Conservation (phyloP, 2,888 invertebrate genomes). For the Ochlodes sylvanus region DNA sequence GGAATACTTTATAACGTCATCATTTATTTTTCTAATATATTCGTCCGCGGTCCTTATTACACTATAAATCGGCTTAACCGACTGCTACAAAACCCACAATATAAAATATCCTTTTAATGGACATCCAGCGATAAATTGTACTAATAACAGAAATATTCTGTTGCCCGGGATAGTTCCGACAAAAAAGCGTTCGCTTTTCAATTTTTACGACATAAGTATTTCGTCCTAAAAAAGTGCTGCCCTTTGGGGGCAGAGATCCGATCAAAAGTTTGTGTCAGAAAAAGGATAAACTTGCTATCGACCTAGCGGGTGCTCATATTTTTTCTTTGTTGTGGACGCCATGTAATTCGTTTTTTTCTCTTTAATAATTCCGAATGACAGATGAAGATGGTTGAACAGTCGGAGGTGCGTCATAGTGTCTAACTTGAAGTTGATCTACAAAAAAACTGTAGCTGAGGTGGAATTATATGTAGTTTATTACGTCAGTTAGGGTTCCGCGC, state of each 20-base stretch:
- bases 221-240: conserved; percentile 64
- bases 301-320: conserved; percentile 69
- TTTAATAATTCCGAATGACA: conserved; percentile 77
- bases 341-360: conserved; percentile 55
- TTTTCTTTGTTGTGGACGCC: conserved; percentile 59
- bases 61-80: conserved; percentile 58
- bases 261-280: conserved; percentile 79
- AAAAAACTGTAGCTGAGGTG: conserved; percentile 44
- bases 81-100: conserved; percentile 70
- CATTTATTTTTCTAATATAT: conserved; percentile 56
- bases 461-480: conserved; percentile 48
- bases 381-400: conserved; percentile 68
- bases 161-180: conserved; percentile 61
- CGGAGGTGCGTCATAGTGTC: conserved; percentile 62
- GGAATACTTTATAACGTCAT: conserved; percentile 45
- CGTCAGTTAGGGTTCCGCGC: conserved; percentile 27
- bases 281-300: conserved; percentile 75
- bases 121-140: conserved; percentile 73
- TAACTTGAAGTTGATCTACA: conserved; percentile 53
- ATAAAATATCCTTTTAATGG: conserved; percentile 78
- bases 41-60: conserved; percentile 59
- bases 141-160: conserved; percentile 81
- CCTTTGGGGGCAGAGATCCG: conserved; percentile 72
- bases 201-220: conserved; percentile 75
- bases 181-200: conserved; percentile 74